A percentile compares a stretch with the other conserved stretches of the same genome.
These are phyloP conservation scores for Odontocolon sp. DNA, from an alignment of 2,888 invertebrate genomes.

Conservation along the genomic window DNA sequence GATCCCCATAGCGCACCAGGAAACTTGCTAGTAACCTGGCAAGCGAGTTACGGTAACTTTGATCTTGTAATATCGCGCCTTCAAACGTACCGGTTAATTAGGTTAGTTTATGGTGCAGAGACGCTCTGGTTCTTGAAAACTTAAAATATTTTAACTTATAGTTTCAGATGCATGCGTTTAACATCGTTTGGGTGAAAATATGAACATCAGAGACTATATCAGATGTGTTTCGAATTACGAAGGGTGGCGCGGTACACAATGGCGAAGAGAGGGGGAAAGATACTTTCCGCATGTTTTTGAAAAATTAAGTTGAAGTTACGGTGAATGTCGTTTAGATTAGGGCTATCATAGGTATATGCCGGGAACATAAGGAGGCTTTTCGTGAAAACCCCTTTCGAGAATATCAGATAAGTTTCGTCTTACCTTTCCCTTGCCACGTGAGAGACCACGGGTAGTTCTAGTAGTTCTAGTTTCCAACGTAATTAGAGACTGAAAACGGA, in stretches of 20 bases:
- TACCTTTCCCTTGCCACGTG: not conserved
- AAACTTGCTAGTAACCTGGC: not conserved
- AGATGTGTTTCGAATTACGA: no score
- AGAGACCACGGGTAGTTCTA: conserved; percentile 6
- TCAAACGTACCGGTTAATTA: conserved; percentile 42
- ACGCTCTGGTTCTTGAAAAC: conserved; percentile 20
- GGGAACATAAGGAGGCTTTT: not conserved
- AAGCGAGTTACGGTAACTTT: conserved; percentile 38
- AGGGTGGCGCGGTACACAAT: no score
- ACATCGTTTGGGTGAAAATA: not conserved
- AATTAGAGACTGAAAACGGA: conserved; percentile 34
- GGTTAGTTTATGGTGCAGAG: conserved; percentile 23
- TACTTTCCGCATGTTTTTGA: no score
- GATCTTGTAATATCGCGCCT: conserved; percentile 21
- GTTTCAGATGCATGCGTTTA: not conserved
- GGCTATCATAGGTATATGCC: no score
- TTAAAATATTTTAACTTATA: not conserved
- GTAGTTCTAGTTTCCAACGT: conserved; percentile 23
- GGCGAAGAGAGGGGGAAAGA: no score
- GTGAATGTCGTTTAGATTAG: no score
- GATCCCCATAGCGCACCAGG: not conserved
- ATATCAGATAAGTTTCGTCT: conserved; percentile 28
- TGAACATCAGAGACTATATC: no score
- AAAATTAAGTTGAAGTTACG: no score
- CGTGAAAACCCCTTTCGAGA: not conserved